These are phyloP conservation scores for Drosophila eohydei DNA, from an alignment of 2,888 invertebrate genomes.

Conservation along the genomic window DNA sequence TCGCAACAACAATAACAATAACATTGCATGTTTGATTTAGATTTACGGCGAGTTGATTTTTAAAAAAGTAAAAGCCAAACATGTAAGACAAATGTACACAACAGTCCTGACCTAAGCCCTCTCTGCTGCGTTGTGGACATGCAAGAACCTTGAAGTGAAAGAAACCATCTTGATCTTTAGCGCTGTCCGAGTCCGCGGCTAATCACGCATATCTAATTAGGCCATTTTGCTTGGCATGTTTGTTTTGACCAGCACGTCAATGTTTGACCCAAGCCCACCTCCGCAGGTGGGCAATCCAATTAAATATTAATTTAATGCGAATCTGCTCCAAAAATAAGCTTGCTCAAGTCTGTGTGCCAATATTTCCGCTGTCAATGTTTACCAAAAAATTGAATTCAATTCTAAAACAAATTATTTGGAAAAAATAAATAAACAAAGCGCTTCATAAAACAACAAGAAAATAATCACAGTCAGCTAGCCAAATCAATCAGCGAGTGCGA, in stretches of 20 bases:
- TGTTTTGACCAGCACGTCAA: constrained; percentile 20
- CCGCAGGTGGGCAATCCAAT: constrained; percentile 6
- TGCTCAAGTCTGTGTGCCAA: constrained; percentile 5
- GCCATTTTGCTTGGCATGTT: constrained; percentile 27
- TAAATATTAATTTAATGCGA: constrained; percentile 46
- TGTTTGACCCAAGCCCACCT: constrained; percentile 7
- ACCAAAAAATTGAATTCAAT: constrained; percentile 47
- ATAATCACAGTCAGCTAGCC: constrained; percentile 23
- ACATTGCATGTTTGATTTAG: constrained; percentile 49
- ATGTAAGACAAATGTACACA: constrained; percentile 8
- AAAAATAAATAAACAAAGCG: constrained; percentile 62
- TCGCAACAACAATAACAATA: constrained; percentile 15
- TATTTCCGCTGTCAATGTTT: constrained; percentile 35
- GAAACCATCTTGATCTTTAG: constrained; percentile 48
- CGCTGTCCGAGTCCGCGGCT: constrained; percentile 22
- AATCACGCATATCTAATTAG: constrained; percentile 57
- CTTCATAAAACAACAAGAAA: constrained; percentile 24
- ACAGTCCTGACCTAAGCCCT: neutral
- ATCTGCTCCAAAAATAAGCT: constrained; percentile 35
- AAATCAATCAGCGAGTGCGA: constrained; percentile 35
- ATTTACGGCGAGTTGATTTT: constrained; percentile 39
- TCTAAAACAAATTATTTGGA: constrained; percentile 44
- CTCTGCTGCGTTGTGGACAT: constrained; percentile 33
- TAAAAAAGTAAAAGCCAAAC: constrained; percentile 4
- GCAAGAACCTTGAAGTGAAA: constrained; percentile 37